phyloP scores from a whole-genome alignment of 2,113 vertebrate genomes.

The Microcebus lehilahytsara region DNA sequence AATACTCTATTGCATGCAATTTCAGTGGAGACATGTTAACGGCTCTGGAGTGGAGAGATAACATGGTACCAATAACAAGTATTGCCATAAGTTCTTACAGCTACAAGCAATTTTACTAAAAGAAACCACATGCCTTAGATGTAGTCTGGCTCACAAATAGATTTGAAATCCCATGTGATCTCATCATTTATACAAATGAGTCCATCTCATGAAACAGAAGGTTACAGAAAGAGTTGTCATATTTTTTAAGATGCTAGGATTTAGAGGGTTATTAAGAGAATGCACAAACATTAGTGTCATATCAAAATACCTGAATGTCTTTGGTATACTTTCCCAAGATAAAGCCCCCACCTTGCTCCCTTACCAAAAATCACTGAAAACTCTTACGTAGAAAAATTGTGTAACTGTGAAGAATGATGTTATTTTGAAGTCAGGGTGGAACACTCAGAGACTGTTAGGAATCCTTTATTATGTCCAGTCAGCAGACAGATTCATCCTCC shows the following conservation, averaged over 20 bases:
- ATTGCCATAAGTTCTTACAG: not conserved
- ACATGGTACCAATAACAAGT: not conserved
- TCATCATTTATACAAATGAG: slow-evolving; percentile 12
- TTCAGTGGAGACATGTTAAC: slow-evolving; percentile 2
- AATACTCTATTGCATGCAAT: slow-evolving; percentile 19
- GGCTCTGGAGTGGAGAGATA: slow-evolving; percentile 55
- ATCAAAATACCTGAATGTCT: not conserved
- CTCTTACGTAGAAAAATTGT: not conserved
- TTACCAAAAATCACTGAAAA: slow-evolving; percentile 1
- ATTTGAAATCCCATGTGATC: not conserved
- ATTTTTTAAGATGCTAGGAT: not conserved
- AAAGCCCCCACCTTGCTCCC: not conserved
- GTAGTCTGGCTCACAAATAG: slow-evolving; percentile 25
- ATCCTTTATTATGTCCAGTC: not conserved
- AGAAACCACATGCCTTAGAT: slow-evolving; percentile 24
- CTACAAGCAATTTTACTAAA: slow-evolving; percentile 52
- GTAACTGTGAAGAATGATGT: not conserved
- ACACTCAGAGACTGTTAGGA: not conserved
- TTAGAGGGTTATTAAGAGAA: not conserved
- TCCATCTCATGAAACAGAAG: not conserved
- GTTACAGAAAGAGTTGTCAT: not conserved
- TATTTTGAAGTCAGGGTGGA: not conserved
- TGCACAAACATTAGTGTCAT: not conserved
- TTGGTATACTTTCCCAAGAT: not conserved
- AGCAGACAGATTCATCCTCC: not conserved